Evolutionary conservation across 2,797 vertebrate genomes (phyloP).

Genomic region (Strix occidentalis): DNA sequence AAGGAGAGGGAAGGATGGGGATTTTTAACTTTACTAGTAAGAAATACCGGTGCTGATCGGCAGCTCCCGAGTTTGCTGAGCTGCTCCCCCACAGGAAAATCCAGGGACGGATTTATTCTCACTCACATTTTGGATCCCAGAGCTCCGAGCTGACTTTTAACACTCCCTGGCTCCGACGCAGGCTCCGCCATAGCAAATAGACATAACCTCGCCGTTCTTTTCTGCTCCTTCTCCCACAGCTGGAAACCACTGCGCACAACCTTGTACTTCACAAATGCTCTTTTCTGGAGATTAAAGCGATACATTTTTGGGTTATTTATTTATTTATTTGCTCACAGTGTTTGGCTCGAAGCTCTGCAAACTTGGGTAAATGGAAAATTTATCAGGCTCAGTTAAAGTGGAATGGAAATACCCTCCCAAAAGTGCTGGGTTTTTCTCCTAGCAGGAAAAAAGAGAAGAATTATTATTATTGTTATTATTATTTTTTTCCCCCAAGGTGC

Average conservation of each 20-base stretch:
- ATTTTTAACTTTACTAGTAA: background rate
- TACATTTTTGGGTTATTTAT: background rate
- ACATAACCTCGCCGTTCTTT: background rate
- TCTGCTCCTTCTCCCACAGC: background rate
- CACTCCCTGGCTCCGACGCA: background rate
- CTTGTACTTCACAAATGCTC: background rate
- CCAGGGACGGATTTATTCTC: background rate
- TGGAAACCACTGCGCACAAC: background rate
- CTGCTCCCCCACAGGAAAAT: background rate
- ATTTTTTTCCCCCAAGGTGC: background rate
- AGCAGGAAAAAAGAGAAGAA: background rate
- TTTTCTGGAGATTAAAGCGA: background rate
- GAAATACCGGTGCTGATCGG: background rate
- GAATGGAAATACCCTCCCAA: background rate
- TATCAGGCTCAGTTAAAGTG: background rate
- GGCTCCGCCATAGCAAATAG: background rate
- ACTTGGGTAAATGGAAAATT: background rate
- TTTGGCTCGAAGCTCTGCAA: background rate
- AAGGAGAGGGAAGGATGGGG: background rate
- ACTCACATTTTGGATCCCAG: rapidly evolving
- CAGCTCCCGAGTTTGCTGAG: background rate
- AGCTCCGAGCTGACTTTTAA: background rate
- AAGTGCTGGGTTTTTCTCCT: background rate
- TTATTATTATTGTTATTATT: background rate
- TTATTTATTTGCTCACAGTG: background rate